Base-by-base conservation (phyloP, 2,797 vertebrate genomes). In the Melanotaenia boesemani region DNA sequence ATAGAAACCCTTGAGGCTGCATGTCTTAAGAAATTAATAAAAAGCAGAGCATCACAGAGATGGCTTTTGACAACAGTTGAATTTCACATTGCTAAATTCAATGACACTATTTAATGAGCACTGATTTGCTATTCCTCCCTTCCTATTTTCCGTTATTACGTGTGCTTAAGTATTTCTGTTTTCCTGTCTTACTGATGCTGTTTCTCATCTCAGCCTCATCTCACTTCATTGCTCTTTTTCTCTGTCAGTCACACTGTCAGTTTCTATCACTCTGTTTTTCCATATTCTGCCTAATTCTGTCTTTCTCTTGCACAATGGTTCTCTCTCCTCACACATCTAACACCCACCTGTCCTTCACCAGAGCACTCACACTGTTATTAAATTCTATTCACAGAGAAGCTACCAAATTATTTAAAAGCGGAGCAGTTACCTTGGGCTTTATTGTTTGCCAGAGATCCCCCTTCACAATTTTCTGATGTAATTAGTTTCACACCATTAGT, bases 401-500 rank as follows among this genome's bases (percentile, higher is more conserved):
- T 65, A 68, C 60, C 65, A 57, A 65, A 67, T 85, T 74, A 82
- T 81, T 64, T 81, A 79, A 82, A 88, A 80, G 70, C 22, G 0
- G 2, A 81, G 74, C 15, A 2, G 68, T 83, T 83, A 88, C 81
- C 65, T 83, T 80, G 59, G 74, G 62, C 72, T 76, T 68, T 46
- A 56, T 71, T 81, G 65, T 82, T 77, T 79, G 73, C 68, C 22
- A 64, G 55, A 68, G 60, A 64, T 11, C 32, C 18, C 44, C 20
- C 1, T 30, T 73, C 34, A 66, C 56, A 50, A 28, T 63, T 82
- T 80, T 52, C 56, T 68, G 22, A 79, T 67, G 67, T 78, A 79
- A 85, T 90, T 88, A 88, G 74, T 80, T 83, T 78, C 58, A 82
- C 78, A 71, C 70, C 66, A 65, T 66, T 55, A 63, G 76, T 60